A percentile compares a stretch with the other conserved stretches of the same genome.
Conservation (phyloP, 1,140 invertebrate genomes). For the Aphelenchoides avenae region DNA sequence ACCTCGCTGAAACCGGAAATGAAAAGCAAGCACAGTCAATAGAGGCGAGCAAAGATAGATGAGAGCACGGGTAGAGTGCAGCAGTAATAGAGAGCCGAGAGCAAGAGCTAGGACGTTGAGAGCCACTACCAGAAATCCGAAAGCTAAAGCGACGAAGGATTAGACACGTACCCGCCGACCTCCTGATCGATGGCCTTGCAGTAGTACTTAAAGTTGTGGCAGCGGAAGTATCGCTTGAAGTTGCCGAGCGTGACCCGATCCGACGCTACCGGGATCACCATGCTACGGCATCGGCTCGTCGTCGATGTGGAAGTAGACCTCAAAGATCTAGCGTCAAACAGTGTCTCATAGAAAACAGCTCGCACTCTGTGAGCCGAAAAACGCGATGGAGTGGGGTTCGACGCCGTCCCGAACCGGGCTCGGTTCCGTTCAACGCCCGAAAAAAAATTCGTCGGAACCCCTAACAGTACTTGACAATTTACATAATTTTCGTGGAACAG, state of each 20-base stretch:
- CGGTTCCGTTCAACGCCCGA: too few relatives aligned
- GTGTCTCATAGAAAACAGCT: too few relatives aligned
- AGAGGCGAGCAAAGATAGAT: background rate
- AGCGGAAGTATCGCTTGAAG: conserved; percentile 97
- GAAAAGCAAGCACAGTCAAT: conserved; percentile 26
- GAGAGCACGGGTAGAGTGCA: too few relatives aligned
- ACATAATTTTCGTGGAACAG: too few relatives aligned
- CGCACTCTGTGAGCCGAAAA: too few relatives aligned
- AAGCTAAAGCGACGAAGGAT: background rate
- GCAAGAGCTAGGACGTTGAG: too few relatives aligned
- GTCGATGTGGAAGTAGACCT: conserved; percentile 81
- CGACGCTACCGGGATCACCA: conserved; percentile 88
- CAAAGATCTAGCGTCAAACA: conserved; percentile 1
- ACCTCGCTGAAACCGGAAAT: conserved; percentile 77
- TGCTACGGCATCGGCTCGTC: conserved; percentile 97
- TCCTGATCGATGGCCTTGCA: conserved; percentile 99
- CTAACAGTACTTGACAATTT: too few relatives aligned
- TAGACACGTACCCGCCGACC: conserved; percentile 74
- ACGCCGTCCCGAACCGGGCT: too few relatives aligned
- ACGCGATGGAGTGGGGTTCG: too few relatives aligned
- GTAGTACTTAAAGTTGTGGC: conserved; percentile 72
- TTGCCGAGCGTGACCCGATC: conserved; percentile 90
- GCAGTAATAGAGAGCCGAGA: too few relatives aligned
- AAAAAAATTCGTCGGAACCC: too few relatives aligned
- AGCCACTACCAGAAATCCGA: too few relatives aligned